A percentile compares a stretch with the other conserved stretches of the same genome.
phyloP scores from a whole-genome alignment of 2,113 vertebrate species.

The Mixornis gularis region DNA sequence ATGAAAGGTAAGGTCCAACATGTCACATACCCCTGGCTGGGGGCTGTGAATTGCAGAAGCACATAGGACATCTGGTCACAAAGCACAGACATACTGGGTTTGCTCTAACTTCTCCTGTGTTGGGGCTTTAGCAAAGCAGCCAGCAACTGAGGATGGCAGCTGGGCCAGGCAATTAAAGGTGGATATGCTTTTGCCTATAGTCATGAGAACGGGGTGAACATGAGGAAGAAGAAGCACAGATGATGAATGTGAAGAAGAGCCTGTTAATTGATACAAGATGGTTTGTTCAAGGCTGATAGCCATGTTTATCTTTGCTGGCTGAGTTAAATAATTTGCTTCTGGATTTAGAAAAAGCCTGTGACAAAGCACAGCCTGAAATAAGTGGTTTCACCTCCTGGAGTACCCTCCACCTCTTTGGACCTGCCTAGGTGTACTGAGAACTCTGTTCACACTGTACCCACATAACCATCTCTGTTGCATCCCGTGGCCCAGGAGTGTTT shows the following conservation, averaged over 20 bases:
- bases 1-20: background rate
- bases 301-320: background rate
- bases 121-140: background rate
- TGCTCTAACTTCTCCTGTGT: background rate
- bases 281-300: background rate
- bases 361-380: background rate
- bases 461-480: background rate
- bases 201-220: background rate
- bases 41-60: background rate
- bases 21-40: background rate
- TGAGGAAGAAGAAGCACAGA: background rate
- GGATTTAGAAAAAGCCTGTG: background rate
- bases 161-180: background rate
- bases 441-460: background rate
- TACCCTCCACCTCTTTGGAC: background rate
- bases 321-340: background rate
- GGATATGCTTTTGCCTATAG: background rate
- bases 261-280: background rate
- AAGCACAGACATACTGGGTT: background rate
- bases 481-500: background rate
- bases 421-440: background rate
- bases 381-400: background rate
- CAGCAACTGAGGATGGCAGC: background rate
- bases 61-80: background rate
- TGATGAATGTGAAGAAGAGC: background rate